A percentile compares a stretch with the other conserved stretches of the same genome.
Conservation (phyloP, 1,140 invertebrate species). For the Zelostemma sp. region DNA sequence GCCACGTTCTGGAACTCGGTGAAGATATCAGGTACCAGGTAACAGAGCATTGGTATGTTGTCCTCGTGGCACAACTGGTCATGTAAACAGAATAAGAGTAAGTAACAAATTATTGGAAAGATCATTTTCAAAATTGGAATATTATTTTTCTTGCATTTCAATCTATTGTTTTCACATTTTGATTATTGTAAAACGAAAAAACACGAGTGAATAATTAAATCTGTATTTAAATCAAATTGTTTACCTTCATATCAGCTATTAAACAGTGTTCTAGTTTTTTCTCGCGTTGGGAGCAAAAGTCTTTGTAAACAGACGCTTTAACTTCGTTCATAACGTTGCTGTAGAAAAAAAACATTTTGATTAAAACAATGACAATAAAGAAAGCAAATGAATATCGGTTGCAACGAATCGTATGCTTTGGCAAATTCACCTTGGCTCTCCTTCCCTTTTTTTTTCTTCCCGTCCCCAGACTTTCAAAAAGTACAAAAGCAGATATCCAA, state of each 20-base stretch:
- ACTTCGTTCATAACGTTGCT: conserved; percentile 76
- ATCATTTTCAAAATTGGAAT: too few species aligned
- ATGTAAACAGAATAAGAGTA: conserved; percentile 11
- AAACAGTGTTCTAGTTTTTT: conserved; percentile 84
- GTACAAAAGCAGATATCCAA: conserved; percentile 90
- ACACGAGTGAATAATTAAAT: too few species aligned
- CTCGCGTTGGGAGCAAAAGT: conserved; percentile 85
- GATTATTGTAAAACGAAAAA: too few species aligned
- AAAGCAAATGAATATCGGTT: too few species aligned
- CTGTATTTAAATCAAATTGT: background rate
- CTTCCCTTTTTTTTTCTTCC: conserved; percentile 72
- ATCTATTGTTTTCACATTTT: too few species aligned
- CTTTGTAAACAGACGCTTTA: conserved; percentile 86
- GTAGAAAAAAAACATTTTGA: conserved; percentile 17
- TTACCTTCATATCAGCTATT: conserved; percentile 81
- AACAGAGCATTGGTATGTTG: conserved; percentile 89
- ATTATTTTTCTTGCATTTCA: too few species aligned
- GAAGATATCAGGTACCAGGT: conserved; percentile 92
- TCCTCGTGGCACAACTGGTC: conserved; percentile 84
- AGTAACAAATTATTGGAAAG: background rate
- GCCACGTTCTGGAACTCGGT: conserved; percentile 89
- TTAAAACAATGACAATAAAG: too few species aligned
- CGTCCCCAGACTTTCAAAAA: conserved; percentile 84
- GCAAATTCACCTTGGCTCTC: conserved; percentile 71
- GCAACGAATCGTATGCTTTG: too few species aligned